These are phyloP conservation scores for Euphonia xanthogaster DNA, from an alignment of 2,797 vertebrate genomes.

Conservation along the genomic window DNA sequence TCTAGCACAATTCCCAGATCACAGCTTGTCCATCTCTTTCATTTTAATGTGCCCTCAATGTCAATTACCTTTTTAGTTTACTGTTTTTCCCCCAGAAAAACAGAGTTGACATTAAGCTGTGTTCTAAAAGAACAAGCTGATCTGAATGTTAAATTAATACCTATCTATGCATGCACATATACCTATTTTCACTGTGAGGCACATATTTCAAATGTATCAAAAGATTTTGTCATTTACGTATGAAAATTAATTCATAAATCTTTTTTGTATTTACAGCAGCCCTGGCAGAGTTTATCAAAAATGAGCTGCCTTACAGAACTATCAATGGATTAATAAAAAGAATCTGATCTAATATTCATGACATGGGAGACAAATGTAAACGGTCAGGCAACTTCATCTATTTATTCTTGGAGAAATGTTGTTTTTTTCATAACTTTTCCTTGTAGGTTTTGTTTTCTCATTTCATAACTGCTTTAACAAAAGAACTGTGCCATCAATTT, in stretches of 20 bases:
- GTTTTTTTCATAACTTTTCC: conserved; percentile 58
- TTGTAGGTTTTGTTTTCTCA: conserved; percentile 71
- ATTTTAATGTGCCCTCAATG: not conserved
- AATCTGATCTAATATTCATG: conserved; percentile 69
- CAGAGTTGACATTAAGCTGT: conserved; percentile 31
- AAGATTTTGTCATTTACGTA: conserved; percentile 68
- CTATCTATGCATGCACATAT: not conserved
- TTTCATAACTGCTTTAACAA: conserved; percentile 68
- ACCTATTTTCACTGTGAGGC: conserved; percentile 43
- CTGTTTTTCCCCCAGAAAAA: conserved; percentile 3
- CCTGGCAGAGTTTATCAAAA: conserved; percentile 66
- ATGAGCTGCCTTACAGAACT: conserved; percentile 31
- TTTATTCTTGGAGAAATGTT: conserved; percentile 54
- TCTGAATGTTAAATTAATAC: conserved; percentile 47
- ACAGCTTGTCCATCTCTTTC: not conserved
- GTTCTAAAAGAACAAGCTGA: conserved; percentile 2
- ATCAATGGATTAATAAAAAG: conserved; percentile 64
- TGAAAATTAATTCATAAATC: conserved; percentile 77
- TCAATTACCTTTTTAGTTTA: conserved; percentile 48
- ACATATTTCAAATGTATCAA: conserved; percentile 50
- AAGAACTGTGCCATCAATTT: conserved; percentile 65
- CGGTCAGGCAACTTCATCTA: conserved; percentile 52
- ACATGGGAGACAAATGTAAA: conserved; percentile 60
- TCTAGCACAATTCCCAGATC: not conserved
- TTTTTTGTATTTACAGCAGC: conserved; percentile 69